These are phyloP conservation scores for Macrophya alboannulata DNA, from an alignment of 2,888 invertebrate genomes.

Conservation along the genomic window DNA sequence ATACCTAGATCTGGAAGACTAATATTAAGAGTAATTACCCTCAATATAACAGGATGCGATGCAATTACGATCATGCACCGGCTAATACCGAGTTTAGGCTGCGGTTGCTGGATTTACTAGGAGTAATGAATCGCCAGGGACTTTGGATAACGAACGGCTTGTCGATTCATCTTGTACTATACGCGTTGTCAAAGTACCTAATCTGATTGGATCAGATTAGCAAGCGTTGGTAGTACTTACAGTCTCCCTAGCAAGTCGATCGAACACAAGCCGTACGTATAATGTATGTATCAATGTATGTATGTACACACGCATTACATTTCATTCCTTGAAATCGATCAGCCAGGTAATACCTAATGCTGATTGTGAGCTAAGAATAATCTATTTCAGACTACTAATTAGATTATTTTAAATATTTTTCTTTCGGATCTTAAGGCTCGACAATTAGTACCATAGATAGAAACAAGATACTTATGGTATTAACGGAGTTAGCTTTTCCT, in stretches of 20 bases:
- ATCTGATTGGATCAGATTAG: conserved; percentile 62
- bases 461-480: not conserved
- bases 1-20: conserved; percentile 24
- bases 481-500: conserved; percentile 16
- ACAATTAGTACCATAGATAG: not conserved
- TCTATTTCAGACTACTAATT: not conserved
- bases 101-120: conserved; percentile 52
- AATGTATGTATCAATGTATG: no score
- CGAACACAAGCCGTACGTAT: not conserved
- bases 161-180: conserved; percentile 63
- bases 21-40: conserved; percentile 61
- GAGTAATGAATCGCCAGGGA: conserved; percentile 67
- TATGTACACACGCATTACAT: not conserved
- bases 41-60: conserved; percentile 45
- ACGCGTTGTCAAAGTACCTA: conserved; percentile 65
- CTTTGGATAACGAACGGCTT: conserved; percentile 64
- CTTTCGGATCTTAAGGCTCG: no score
- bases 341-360: not conserved
- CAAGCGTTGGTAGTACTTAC: conserved; percentile 31
- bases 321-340: not conserved
- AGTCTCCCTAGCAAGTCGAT: not conserved
- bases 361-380: not conserved
- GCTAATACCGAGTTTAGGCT: conserved; percentile 51
- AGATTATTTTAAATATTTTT: conserved; percentile 21
- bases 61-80: conserved; percentile 58